Base-by-base conservation (phyloP, 2,113 vertebrate genomes). In the Chroicocephalus ridibundus region DNA sequence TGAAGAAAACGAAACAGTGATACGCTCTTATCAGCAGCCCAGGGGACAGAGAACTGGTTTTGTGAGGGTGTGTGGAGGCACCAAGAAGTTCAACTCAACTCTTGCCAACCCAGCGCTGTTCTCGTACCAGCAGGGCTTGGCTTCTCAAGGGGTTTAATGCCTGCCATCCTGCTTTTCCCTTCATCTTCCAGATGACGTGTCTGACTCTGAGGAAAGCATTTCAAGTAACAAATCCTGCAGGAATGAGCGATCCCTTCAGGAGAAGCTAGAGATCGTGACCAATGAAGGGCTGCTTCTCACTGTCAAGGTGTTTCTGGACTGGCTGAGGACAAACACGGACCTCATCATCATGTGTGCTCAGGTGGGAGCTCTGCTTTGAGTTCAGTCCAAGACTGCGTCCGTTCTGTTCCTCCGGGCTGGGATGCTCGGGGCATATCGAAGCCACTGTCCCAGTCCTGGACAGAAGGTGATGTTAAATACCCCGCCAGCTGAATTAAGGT, bases 301-400 rank as follows among this genome's bases (percentile, higher is more conserved):
- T 3, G 99, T 99, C 84, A 99, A 99, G 95, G 98, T 99, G 91
- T 99, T 99, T 92, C 93, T 99, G 77, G 99, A 99, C 96, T 99
- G 99, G 99, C 98, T 99, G 40, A 98, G 99, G 83, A 99, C 99
- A 32, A 99, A 99, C 98, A 99, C 99, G 0, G 99, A 99, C 95
- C 99, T 99, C 92, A 99, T 99, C 83, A 97, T 99, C 61, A 99
- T 99, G 98, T 99, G 99, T 85, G 99, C 99, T 2, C 99, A 99
- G 99, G 99, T 99, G 93, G 83, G 74, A 34, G 10, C 52, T 3
- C 9, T 27, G 36, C 60, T 47, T 0, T 0, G 19, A 13, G 13
- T 20, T 58, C 1, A 5, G 14, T 52, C 24, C 26, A 3, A 11
- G 51, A 8, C 47, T 62, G 13, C 5, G 0, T 52, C 34, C 29